A percentile compares a stretch with the other conserved stretches of the same genome.
Conservation (phyloP, 1,140 invertebrate species). For the Drosophila miranda region DNA sequence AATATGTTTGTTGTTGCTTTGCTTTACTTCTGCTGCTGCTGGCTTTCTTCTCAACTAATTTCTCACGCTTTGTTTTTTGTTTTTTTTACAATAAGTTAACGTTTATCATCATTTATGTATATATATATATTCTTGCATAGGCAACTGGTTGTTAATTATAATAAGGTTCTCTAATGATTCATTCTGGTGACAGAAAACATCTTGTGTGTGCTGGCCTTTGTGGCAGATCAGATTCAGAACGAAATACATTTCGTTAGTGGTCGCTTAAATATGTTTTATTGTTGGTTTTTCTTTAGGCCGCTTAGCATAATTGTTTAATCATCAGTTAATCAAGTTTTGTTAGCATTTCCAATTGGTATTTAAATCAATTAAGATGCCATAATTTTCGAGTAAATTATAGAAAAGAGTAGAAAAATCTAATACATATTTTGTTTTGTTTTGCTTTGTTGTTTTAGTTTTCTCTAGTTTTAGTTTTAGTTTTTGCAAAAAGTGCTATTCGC, state of each 20-base stretch:
- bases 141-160: constrained; percentile 62
- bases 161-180: constrained; percentile 58
- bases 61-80: constrained; percentile 47
- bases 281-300: constrained; percentile 52
- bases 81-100: constrained; percentile 75
- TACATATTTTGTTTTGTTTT: constrained; percentile 58
- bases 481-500: constrained; percentile 80
- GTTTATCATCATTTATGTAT: constrained; percentile 52
- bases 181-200: constrained; percentile 18
- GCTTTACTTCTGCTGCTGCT: constrained; percentile 5
- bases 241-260: constrained; percentile 52
- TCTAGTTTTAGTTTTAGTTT: constrained; percentile 35
- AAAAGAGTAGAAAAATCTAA: constrained; percentile 81
- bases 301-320: constrained; percentile 65
- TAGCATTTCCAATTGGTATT: constrained; percentile 55
- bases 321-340: constrained; percentile 51
- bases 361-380: constrained; percentile 51
- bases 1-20: constrained; percentile 32
- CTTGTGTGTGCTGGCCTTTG: constrained; percentile 18
- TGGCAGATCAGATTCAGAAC: constrained; percentile 38
- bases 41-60: constrained; percentile 25
- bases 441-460: constrained; percentile 53
- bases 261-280: constrained; percentile 27
- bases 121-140: constrained; percentile 58
- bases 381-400: constrained; percentile 75